These are phyloP conservation scores for Lepeophtheirus salmonis DNA, from an alignment of 1,140 invertebrate genomes.

Conservation along the genomic window DNA sequence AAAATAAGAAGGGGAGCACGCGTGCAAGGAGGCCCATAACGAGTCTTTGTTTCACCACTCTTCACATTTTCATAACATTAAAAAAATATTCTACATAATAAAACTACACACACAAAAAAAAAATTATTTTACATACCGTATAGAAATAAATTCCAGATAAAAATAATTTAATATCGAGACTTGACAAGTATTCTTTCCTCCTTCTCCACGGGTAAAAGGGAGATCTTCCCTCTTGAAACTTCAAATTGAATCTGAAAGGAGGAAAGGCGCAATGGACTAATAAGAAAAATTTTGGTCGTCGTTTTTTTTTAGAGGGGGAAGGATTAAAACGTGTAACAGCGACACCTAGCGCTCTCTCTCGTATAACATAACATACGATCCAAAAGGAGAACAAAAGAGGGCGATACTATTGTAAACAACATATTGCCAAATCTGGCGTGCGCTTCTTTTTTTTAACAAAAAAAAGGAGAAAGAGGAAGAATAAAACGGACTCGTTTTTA, in stretches of 20 bases:
- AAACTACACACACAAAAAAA: too few species aligned
- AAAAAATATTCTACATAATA: too few species aligned
- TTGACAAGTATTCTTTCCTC: too few species aligned
- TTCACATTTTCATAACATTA: too few species aligned
- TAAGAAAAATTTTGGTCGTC: not conserved
- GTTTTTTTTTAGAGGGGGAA: not conserved
- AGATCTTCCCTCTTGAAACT: not conserved
- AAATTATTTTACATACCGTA: too few species aligned
- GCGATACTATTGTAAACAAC: not conserved
- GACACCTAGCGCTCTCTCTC: not conserved
- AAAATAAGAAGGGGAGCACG: not conserved
- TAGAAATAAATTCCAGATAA: too few species aligned
- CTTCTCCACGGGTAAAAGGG: too few species aligned
- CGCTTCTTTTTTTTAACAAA: too few species aligned
- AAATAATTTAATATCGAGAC: too few species aligned
- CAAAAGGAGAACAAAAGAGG: not conserved
- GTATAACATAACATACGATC: too few species aligned
- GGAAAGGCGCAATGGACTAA: not conserved
- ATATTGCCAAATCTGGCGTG: not conserved
- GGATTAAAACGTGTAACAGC: not conserved
- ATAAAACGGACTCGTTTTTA: not conserved
- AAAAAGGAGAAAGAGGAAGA: not conserved
- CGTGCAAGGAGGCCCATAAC: not conserved
- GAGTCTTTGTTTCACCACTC: not conserved
- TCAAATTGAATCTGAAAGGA: not conserved